These are phyloP conservation scores for Rynchops niger DNA, from an alignment of 2,113 vertebrate species.

Conservation along the genomic window DNA sequence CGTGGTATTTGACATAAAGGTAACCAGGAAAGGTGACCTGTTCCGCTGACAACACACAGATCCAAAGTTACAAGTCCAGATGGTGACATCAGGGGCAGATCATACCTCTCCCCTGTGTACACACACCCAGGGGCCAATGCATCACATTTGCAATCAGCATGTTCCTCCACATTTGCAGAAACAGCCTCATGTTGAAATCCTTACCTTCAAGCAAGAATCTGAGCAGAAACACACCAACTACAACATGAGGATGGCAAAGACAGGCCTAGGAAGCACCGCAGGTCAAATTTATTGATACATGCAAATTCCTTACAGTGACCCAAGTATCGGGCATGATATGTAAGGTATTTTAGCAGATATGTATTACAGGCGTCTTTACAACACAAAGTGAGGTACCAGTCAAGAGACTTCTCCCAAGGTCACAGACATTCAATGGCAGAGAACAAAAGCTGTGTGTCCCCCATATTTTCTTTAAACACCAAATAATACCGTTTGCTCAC, in stretches of 20 bases:
- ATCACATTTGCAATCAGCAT: neutral
- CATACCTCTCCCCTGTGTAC: neutral
- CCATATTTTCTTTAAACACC: neutral
- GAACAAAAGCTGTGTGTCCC: neutral
- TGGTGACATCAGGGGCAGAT: neutral
- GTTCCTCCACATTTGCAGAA: neutral
- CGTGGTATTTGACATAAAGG: neutral
- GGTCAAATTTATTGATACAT: neutral
- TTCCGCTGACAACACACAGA: neutral
- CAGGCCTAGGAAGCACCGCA: neutral
- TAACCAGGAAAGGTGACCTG: neutral
- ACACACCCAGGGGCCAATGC: neutral
- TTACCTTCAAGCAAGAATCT: neutral
- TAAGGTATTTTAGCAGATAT: neutral
- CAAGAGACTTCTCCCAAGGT: conserved; percentile 13
- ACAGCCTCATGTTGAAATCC: neutral
- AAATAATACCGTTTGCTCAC: neutral
- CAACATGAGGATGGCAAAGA: rapidly evolving
- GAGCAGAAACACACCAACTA: neutral
- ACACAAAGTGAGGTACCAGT: neutral
- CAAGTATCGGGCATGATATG: neutral
- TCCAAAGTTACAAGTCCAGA: conserved; percentile 64
- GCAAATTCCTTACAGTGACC: neutral
- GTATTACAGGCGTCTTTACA: neutral
- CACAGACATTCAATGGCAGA: neutral